These are phyloP conservation scores for Phylloscopus whistleri DNA, from an alignment of 2,113 vertebrate species.

Conservation along the genomic window DNA sequence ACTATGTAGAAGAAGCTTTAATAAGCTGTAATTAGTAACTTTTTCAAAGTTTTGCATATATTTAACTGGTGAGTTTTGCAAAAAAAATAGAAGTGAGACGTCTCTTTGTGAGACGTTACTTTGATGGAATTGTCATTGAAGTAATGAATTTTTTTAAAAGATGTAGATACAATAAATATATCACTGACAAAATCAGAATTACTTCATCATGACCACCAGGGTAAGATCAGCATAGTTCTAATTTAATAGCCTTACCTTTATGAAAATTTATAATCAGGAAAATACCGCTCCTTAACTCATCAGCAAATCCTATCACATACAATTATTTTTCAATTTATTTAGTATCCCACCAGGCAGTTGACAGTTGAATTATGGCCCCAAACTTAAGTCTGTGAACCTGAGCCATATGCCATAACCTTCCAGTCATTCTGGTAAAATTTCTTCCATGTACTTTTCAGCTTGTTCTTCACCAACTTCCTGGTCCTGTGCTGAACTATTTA, in stretches of 20 bases:
- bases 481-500: neutral
- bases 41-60: slow-evolving; percentile 15
- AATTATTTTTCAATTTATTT: neutral
- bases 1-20: slow-evolving; percentile 10
- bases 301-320: neutral
- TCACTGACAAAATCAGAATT: neutral
- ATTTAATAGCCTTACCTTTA: neutral
- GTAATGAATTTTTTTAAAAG: neutral
- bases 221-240: neutral
- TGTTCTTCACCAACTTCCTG: neutral
- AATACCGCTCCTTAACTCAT: neutral
- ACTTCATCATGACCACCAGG: neutral
- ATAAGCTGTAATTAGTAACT: slow-evolving; percentile 22
- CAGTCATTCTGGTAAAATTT: neutral
- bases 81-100: neutral
- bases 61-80: neutral
- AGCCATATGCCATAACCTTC: neutral
- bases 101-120: neutral
- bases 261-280: neutral
- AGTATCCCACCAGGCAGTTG: neutral
- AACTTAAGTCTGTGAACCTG: neutral
- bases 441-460: neutral
- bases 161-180: neutral
- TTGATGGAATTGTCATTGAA: neutral
- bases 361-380: neutral